Conservation (phyloP, 2,888 invertebrate genomes). For the Byasa hedistus region DNA sequence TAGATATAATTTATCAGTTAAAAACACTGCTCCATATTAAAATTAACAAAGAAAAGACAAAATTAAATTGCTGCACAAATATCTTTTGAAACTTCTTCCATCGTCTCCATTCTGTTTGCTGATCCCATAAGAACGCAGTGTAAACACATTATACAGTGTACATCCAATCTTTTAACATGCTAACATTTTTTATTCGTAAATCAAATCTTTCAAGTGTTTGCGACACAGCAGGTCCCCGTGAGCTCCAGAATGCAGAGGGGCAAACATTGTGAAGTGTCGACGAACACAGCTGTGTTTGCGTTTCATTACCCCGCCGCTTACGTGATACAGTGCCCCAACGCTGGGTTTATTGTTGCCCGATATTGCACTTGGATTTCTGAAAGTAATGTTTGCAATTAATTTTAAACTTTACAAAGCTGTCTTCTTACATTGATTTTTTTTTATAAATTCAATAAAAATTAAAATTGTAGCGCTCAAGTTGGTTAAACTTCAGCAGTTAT, state of each 20-base stretch:
- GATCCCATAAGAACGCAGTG: neutral
- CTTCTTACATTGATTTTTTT: no score
- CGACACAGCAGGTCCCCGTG: conserved; percentile 18
- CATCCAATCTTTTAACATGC: conserved; percentile 1
- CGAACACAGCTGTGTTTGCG: conserved; percentile 53
- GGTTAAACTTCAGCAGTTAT: no score
- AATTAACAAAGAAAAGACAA: no score
- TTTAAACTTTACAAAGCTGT: neutral
- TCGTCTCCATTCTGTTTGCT: neutral
- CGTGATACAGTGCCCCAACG: conserved; percentile 33
- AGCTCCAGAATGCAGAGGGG: conserved; percentile 40
- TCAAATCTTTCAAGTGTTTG: conserved; percentile 19
- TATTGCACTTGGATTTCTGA: conserved; percentile 29
- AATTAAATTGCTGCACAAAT: no score
- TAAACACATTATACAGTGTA: neutral
- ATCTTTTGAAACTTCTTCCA: no score
- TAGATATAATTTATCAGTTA: no score
- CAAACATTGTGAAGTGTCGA: conserved; percentile 39
- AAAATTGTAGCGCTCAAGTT: no score
- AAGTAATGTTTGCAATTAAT: conserved; percentile 15
- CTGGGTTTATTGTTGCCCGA: conserved; percentile 32
- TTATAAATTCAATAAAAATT: no score
- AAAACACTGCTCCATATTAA: no score
- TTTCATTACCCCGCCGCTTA: conserved; percentile 52
- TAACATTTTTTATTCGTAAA: conserved; percentile 20